phyloP scores from a whole-genome alignment of 2,888 invertebrate genomes.

The Tuta absoluta region DNA sequence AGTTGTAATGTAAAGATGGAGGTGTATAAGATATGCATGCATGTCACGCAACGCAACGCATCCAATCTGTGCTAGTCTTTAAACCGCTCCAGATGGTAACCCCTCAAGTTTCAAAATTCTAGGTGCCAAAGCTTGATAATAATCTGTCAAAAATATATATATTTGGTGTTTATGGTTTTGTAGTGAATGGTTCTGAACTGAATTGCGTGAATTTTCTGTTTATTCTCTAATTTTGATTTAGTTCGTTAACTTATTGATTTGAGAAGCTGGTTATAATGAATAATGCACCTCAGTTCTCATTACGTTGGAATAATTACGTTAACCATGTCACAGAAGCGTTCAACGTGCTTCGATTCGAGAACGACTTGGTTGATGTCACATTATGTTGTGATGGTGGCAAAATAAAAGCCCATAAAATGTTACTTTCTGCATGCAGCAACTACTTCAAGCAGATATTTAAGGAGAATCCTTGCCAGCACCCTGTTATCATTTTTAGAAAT shows the following conservation, averaged over 20 bases:
- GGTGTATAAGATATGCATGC: too few species aligned
- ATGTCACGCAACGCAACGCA: too few species aligned
- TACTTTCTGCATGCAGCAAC: constrained; percentile 91
- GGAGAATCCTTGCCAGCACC: constrained; percentile 90
- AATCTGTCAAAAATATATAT: constrained; percentile 2
- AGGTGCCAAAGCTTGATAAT: neutral
- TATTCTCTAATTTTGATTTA: constrained; percentile 4
- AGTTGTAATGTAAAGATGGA: too few species aligned
- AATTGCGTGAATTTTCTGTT: neutral
- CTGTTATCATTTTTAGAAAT: constrained; percentile 90
- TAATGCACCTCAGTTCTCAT: constrained; percentile 89
- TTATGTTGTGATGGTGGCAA: constrained; percentile 91
- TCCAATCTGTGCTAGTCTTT: too few species aligned
- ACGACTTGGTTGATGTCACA: constrained; percentile 91
- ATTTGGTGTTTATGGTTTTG: constrained; percentile 2
- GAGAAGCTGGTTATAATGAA: constrained; percentile 53
- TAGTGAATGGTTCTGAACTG: constrained; percentile 6
- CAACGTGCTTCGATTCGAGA: constrained; percentile 85
- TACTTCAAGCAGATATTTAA: constrained; percentile 88
- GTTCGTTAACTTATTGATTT: constrained; percentile 14
- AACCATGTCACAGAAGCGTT: constrained; percentile 90
- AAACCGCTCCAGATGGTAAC: neutral
- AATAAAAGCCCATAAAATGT: constrained; percentile 92
- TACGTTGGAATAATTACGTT: constrained; percentile 93
- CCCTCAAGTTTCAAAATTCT: neutral